phyloP scores from a whole-genome alignment of 2,888 invertebrate species.

The Leucozona laternaria region DNA sequence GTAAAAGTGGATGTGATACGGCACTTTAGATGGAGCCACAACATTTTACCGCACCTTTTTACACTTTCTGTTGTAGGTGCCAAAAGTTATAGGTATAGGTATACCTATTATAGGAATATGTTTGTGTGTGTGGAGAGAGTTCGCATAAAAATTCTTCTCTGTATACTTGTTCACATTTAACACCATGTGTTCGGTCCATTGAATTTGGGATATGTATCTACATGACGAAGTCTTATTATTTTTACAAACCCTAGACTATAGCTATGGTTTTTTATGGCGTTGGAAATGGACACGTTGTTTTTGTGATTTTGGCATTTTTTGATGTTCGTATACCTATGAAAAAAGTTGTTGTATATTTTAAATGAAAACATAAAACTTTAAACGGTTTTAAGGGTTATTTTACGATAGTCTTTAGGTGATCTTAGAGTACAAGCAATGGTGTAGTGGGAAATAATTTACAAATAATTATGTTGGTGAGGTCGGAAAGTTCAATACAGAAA shows the following conservation, averaged over 20 bases:
- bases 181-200: background rate
- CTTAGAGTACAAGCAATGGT: too few species aligned
- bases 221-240: background rate
- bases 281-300: background rate
- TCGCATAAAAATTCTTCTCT: background rate
- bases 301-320: background rate
- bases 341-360: background rate
- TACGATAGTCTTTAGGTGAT: background rate
- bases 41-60: constrained; percentile 63
- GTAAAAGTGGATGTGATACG: constrained; percentile 69
- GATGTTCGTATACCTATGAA: background rate
- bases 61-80: constrained; percentile 15
- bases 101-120: background rate
- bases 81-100: background rate
- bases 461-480: too few species aligned
- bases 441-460: too few species aligned
- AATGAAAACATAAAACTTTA: background rate
- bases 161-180: background rate
- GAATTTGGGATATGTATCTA: background rate
- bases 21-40: constrained; percentile 73
- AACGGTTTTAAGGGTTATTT: background rate
- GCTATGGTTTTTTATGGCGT: background rate
- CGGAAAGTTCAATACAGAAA: too few species aligned
- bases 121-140: background rate
- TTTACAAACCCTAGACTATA: background rate